Percentiles rank a stretch among this genome's conserved stretches.
These are phyloP conservation scores for Anthopleura xanthogrammica DNA, from an alignment of 92 coral and sea anemone species.

Conservation along the genomic window DNA sequence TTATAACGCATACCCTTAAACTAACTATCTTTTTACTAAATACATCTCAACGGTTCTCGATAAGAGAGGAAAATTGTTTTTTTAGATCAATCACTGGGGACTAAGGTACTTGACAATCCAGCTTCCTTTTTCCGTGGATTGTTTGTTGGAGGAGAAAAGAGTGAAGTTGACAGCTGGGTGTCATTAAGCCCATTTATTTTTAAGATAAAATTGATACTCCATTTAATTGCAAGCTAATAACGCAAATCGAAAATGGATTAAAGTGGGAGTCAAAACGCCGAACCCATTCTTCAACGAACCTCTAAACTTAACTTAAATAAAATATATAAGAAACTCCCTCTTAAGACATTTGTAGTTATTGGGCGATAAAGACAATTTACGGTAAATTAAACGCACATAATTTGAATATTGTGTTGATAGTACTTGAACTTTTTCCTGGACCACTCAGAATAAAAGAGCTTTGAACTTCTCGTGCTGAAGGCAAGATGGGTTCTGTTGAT, in stretches of 20 bases:
- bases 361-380: not conserved
- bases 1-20: not conserved
- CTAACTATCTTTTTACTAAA: not conserved
- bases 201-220: constrained; percentile 30
- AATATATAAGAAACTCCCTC: not conserved
- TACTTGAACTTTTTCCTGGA: constrained; percentile 7
- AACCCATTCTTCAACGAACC: constrained; percentile 4
- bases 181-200: constrained; percentile 37
- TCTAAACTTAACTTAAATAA: not conserved
- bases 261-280: constrained; percentile 2
- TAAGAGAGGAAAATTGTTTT: not conserved
- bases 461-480: not conserved
- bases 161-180: constrained; percentile 44
- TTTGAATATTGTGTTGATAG: constrained; percentile 4
- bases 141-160: constrained; percentile 8
- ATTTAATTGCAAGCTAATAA: constrained; percentile 44
- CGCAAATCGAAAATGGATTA: constrained; percentile 26
- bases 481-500: constrained; percentile 48
- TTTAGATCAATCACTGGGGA: not conserved
- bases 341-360: not conserved
- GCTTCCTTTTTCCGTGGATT: constrained; percentile 15
- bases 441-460: constrained; percentile 4
- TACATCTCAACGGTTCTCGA: not conserved
- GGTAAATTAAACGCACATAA: not conserved
- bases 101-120: not conserved